Conservation (phyloP, 2,888 invertebrate genomes). For the Crepidodera aurea region DNA sequence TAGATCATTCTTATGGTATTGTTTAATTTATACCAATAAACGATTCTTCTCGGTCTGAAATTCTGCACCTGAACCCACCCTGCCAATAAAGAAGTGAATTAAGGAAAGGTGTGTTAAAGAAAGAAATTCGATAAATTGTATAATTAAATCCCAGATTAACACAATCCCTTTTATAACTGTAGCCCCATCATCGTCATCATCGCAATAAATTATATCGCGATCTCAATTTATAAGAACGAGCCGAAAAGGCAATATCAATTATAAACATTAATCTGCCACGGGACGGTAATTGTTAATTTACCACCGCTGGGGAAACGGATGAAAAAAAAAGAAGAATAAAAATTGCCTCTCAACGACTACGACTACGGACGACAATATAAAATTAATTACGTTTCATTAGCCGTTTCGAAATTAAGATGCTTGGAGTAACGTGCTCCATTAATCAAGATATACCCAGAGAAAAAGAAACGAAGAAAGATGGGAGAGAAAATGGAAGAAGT, state of each 20-base stretch:
- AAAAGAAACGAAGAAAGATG: background rate
- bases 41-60: too few relatives aligned
- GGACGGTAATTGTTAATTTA: slow-evolving; percentile 19
- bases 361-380: slow-evolving; percentile 6
- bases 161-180: background rate
- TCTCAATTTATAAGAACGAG: background rate
- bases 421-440: slow-evolving; percentile 9
- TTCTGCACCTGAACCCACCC: too few relatives aligned
- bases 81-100: too few relatives aligned
- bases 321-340: background rate
- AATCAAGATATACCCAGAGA: slow-evolving; percentile 7
- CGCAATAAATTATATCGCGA: background rate
- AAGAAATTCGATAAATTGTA: background rate
- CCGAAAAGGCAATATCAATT: slow-evolving; percentile 21
- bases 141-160: background rate
- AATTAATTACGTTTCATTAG: slow-evolving; percentile 21
- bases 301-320: slow-evolving; percentile 14
- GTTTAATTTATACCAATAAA: too few relatives aligned
- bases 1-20: too few relatives aligned
- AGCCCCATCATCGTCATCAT: background rate
- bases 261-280: slow-evolving; percentile 20
- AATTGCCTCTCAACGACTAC: slow-evolving; percentile 4
- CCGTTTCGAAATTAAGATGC: slow-evolving; percentile 18
- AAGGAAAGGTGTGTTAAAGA: too few relatives aligned
- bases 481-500: background rate